Conservation (phyloP, 2,888 invertebrate species). For the Cantharis rufa region DNA sequence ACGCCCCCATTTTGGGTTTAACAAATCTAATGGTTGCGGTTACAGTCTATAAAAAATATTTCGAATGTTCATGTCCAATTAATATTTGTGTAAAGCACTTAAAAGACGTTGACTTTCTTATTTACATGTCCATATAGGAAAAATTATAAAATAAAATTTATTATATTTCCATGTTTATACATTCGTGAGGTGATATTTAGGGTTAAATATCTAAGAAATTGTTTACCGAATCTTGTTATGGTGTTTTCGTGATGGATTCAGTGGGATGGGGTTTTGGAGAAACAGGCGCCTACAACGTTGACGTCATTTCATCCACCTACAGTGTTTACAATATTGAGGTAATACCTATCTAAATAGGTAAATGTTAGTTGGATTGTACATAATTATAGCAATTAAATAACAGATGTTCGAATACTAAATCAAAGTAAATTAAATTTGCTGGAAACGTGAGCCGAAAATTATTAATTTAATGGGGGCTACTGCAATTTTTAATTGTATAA, state of each 20-base stretch:
- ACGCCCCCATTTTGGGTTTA: background rate
- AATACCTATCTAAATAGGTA: constrained; percentile 25
- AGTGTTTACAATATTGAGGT: constrained; percentile 17
- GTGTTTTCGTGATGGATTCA: constrained; percentile 37
- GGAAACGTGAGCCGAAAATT: background rate
- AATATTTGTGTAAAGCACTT: constrained; percentile 1
- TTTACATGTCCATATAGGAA: constrained; percentile 15
- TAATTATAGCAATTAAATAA: constrained; percentile 25
- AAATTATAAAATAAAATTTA: constrained; percentile 25
- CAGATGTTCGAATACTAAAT: background rate
- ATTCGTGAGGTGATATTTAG: constrained; percentile 18
- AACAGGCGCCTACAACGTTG: constrained; percentile 40
- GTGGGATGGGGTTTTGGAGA: constrained; percentile 45
- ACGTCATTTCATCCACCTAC: constrained; percentile 36
- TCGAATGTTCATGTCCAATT: background rate
- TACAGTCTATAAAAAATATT: background rate
- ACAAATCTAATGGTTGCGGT: background rate
- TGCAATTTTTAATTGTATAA: background rate
- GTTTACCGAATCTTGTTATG: constrained; percentile 32
- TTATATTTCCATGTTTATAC: constrained; percentile 21
- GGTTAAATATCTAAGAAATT: constrained; percentile 25
- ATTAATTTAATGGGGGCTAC: background rate
- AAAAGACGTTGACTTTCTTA: constrained; percentile 3
- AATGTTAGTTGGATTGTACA: constrained; percentile 22
- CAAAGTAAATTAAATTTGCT: background rate